phyloP scores from a whole-genome alignment of 1,140 invertebrate genomes.

The Chionoecetes opilio region DNA sequence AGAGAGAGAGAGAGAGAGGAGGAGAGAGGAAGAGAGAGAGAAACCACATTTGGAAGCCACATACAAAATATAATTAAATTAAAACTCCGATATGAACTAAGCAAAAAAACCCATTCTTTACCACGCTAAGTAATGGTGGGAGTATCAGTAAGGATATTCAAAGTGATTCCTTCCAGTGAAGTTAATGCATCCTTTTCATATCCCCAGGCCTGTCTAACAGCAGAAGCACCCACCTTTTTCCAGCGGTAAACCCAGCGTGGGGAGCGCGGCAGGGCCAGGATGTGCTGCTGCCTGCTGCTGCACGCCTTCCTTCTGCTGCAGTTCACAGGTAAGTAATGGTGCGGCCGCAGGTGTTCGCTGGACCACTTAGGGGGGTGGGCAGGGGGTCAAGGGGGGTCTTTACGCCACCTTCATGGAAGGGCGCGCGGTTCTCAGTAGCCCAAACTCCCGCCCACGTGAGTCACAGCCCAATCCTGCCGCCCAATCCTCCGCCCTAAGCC shows the following conservation, averaged over 20 bases:
- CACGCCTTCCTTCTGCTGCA: slow-evolving; percentile 51
- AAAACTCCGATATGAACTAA: not conserved
- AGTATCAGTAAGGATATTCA: slow-evolving; percentile 54
- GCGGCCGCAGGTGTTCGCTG: slow-evolving; percentile 45
- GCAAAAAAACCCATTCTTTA: not conserved
- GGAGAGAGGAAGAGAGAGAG: too few species aligned
- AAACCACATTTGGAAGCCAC: too few species aligned
- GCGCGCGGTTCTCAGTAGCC: too few species aligned
- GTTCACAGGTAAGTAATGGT: slow-evolving; percentile 62
- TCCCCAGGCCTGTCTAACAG: not conserved
- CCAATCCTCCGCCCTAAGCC: too few species aligned
- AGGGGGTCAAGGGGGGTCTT: too few species aligned
- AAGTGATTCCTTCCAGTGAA: slow-evolving; percentile 45
- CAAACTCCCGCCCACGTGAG: too few species aligned
- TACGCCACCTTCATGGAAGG: too few species aligned
- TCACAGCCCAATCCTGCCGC: too few species aligned
- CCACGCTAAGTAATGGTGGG: not conserved
- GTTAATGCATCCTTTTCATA: slow-evolving; percentile 48
- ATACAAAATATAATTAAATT: not conserved
- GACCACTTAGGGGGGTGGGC: not conserved
- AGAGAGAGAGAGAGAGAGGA: too few species aligned
- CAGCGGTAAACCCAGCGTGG: not conserved
- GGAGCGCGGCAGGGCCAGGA: not conserved
- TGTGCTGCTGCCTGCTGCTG: slow-evolving; percentile 56
- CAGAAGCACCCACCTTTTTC: slow-evolving; percentile 21